Evolutionary conservation across 2,113 vertebrate genomes (phyloP).

Genomic region (Neoarius graeffei): DNA sequence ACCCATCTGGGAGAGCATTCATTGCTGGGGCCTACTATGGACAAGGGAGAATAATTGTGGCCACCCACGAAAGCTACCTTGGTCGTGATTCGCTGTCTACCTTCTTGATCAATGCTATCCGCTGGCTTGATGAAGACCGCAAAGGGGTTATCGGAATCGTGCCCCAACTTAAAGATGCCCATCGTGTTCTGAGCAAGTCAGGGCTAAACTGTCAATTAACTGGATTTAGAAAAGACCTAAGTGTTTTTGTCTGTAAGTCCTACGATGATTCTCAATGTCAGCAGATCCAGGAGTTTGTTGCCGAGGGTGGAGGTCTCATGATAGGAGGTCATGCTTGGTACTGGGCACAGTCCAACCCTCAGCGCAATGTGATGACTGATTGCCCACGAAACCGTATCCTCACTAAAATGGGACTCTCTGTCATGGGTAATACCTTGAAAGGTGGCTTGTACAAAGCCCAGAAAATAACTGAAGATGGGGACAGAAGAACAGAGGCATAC

Average conservation of each 20-base stretch:
- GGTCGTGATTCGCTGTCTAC: constrained; percentile 48
- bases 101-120: constrained; percentile 70
- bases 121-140: constrained; percentile 69
- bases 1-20: constrained; percentile 55
- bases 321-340: constrained; percentile 81
- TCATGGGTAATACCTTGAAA: constrained; percentile 64
- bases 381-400: constrained; percentile 84
- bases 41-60: constrained; percentile 70
- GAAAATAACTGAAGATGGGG: constrained; percentile 38
- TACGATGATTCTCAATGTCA: constrained; percentile 55
- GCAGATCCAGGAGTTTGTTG: constrained; percentile 66
- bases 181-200: constrained; percentile 24
- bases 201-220: constrained; percentile 7
- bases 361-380: constrained; percentile 62
- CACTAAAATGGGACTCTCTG: constrained; percentile 81
- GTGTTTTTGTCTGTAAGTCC: constrained; percentile 45
- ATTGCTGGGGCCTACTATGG: constrained; percentile 75
- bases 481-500: constrained; percentile 67
- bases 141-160: constrained; percentile 56
- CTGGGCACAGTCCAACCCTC: constrained; percentile 71
- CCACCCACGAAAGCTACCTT: constrained; percentile 67
- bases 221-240: constrained; percentile 5
- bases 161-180: constrained; percentile 18
- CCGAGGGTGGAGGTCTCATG: constrained; percentile 76
- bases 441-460: constrained; percentile 59